Base-by-base conservation (phyloP, 2,113 vertebrate species). In the Oplegnathus fasciatus region DNA sequence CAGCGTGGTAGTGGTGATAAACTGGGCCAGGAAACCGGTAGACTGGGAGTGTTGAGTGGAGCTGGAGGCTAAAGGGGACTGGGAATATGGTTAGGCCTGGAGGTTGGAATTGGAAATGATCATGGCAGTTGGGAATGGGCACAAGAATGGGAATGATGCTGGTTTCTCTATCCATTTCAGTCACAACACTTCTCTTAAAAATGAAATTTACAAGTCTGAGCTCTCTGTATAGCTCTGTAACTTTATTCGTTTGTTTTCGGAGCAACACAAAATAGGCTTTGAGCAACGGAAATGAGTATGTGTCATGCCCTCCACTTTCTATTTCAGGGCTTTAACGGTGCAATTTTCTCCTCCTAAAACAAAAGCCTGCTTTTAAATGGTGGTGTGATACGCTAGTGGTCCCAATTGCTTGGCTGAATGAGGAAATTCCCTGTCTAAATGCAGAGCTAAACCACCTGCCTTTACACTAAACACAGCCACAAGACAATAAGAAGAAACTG, bases 311-410 rank as follows among this genome's bases (percentile, higher is more conserved):
- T 87, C 75, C 60, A 34, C 71, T 75, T 89, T 91, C 87, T 92
- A 82, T 92, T 92, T 87, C 76, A 44, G 66, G 74, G 30, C 62
- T 67, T 62, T 75, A 85, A 75, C 54, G 7, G 70, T 88, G 81
- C 79, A 86, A 89, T 92, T 89, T 90, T 80, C 83, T 81, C 58
- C 84, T 80, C 78, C 69, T 78, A 67, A 91, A 89, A 89, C 86
- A 91, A 92, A 88, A 57, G 80, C 46, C 66, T 66, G 67, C 60
- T 80, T 92, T 83, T 66, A 88, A 83, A 83, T 40, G 72, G 34
- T 30, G 6, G 55, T 60, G 80, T 79, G 72, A 73, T 86, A 32
- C 57, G 1, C 40, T 10, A 65, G 32, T 61, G 73, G 66, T 62
- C 48, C 76, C 13, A 24, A 62, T 79, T 82, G 48, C 71, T 77